phyloP scores from a whole-genome alignment of 2,797 vertebrate genomes.

The Anolis apletophallus region DNA sequence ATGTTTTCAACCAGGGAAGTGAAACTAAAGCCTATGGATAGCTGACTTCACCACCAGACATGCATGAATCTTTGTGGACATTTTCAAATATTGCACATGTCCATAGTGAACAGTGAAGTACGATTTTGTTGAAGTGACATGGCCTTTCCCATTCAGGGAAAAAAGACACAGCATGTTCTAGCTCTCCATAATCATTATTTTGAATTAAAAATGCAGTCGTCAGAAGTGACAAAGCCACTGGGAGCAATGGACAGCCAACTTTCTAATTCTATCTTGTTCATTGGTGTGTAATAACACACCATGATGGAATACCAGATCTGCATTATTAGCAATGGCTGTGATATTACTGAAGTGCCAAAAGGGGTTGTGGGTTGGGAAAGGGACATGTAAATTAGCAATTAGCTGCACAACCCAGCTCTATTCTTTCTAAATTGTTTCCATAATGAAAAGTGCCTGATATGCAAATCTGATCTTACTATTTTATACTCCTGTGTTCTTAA shows the following conservation, averaged over 20 bases:
- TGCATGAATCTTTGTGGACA: background rate
- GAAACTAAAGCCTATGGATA: too few relatives aligned
- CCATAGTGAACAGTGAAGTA: background rate
- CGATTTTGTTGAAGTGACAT: background rate
- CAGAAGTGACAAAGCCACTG: background rate
- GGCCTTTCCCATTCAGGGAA: background rate
- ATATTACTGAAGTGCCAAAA: constrained; percentile 12
- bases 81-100: background rate
- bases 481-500: background rate
- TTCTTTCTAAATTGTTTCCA: background rate
- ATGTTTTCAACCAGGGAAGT: too few relatives aligned
- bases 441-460: background rate
- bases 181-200: background rate
- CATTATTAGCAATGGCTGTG: constrained; percentile 10
- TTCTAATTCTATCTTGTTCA: constrained; percentile 14
- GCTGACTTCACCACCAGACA: background rate
- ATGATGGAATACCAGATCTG: constrained; percentile 12
- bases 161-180: background rate
- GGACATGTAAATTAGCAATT: background rate
- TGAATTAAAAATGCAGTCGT: constrained; percentile 1
- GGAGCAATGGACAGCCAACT: constrained; percentile 2
- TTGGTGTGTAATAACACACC: constrained; percentile 5
- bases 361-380: background rate
- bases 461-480: background rate
- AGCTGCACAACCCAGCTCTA: background rate